Conservation (phyloP, 1,140 invertebrate genomes). For the Drosophila persimilis region DNA sequence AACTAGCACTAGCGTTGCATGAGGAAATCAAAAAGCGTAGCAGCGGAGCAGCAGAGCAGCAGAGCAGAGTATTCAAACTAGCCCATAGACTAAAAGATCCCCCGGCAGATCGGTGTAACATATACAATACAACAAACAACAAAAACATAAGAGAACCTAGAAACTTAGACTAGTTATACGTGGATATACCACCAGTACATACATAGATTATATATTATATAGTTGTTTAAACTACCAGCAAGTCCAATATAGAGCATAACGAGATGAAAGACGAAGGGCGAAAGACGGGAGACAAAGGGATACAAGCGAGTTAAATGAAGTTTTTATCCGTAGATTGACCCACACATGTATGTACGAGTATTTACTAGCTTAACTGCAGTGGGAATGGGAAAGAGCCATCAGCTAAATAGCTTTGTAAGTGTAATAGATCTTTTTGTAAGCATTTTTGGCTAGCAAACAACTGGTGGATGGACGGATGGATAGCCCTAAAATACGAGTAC, state of each 20-base stretch:
- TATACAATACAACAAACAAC: slow-evolving; percentile 63
- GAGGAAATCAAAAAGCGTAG: slow-evolving; percentile 10
- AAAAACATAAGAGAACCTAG: slow-evolving; percentile 49
- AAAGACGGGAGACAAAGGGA: slow-evolving; percentile 12
- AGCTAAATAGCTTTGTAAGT: slow-evolving; percentile 29
- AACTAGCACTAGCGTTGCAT: slow-evolving; percentile 2
- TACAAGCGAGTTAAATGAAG: slow-evolving; percentile 17
- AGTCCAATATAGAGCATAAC: slow-evolving; percentile 66
- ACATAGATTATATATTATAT: slow-evolving; percentile 49
- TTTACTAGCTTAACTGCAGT: slow-evolving; percentile 48
- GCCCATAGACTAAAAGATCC: slow-evolving; percentile 71
- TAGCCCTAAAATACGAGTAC: slow-evolving; percentile 12
- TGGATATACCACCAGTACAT: slow-evolving; percentile 61
- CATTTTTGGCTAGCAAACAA: slow-evolving; percentile 59
- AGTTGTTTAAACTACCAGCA: slow-evolving; percentile 64
- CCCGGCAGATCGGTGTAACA: slow-evolving; percentile 69
- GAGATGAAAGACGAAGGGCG: slow-evolving; percentile 17
- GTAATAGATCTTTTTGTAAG: slow-evolving; percentile 60
- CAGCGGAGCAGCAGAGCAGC: slow-evolving; percentile 5
- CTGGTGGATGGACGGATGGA: slow-evolving; percentile 13
- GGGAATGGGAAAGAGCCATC: slow-evolving; percentile 7
- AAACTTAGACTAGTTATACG: slow-evolving; percentile 58
- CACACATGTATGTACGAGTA: slow-evolving; percentile 29
- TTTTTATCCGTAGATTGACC: slow-evolving; percentile 6
- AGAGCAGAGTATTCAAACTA: slow-evolving; percentile 51